Conservation (phyloP, 2,888 invertebrate genomes). For the Noctuana brunneofusca region DNA sequence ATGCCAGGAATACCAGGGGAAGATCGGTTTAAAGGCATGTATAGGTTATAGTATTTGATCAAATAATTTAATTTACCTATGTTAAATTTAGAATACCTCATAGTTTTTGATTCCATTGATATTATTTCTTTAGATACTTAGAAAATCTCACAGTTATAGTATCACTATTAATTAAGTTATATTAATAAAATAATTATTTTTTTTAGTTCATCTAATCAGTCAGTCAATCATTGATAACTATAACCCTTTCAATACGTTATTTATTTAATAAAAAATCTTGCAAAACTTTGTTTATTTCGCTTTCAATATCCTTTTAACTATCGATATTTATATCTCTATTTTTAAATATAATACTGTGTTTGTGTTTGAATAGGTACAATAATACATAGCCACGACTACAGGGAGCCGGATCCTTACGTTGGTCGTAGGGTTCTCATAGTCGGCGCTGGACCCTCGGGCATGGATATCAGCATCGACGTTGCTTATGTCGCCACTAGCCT, state of each 20-base stretch:
- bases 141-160: no score
- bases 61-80: not conserved
- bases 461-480: conserved; percentile 87
- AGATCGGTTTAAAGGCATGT: conserved; percentile 64
- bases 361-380: conserved; percentile 72
- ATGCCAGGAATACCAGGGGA: conserved; percentile 62
- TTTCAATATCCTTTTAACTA: no score
- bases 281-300: no score
- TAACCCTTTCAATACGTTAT: no score
- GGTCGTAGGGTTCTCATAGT: conserved; percentile 85
- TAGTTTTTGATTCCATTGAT: no score
- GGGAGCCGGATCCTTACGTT: conserved; percentile 82
- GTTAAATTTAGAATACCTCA: not conserved
- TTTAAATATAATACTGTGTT: not conserved
- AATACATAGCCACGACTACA: conserved; percentile 89
- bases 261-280: no score
- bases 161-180: no score
- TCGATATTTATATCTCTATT: not conserved
- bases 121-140: no score
- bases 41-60: not conserved
- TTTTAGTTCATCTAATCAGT: no score
- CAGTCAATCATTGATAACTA: no score
- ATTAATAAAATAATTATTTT: no score
- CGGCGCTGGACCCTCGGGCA: conserved; percentile 89
- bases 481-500: conserved; percentile 67